Evolutionary conservation across 2,888 invertebrate species (phyloP).

Genomic region (Enchytraeus crypticus): DNA sequence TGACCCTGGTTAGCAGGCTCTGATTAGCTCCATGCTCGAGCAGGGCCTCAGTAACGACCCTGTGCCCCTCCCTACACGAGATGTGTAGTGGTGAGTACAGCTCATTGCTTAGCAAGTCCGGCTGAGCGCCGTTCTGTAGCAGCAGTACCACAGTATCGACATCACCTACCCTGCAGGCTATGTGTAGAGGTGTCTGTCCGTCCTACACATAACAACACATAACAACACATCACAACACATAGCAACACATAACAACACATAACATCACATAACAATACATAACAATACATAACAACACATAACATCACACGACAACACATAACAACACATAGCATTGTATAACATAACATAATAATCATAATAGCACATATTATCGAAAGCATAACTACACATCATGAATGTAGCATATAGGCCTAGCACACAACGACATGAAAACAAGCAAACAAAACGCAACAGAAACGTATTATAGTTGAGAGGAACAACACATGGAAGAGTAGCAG

Average conservation of each 20-base stretch:
- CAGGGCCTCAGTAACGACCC: slow-evolving; percentile 89
- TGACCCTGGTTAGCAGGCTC: slow-evolving; percentile 77
- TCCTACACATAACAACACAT: too few species aligned
- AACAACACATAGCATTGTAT: too few species aligned
- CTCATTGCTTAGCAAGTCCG: slow-evolving; percentile 62
- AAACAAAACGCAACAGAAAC: not conserved
- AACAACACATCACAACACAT: too few species aligned
- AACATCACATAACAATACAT: too few species aligned
- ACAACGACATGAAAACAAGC: not conserved
- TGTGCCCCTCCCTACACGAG: slow-evolving; percentile 58
- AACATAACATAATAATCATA: not conserved
- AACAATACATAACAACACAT: too few species aligned
- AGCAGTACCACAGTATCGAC: slow-evolving; percentile 2
- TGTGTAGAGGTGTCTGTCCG: slow-evolving; percentile 13
- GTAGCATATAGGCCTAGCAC: not conserved
- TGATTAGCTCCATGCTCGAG: slow-evolving; percentile 87
- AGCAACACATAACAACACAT: too few species aligned
- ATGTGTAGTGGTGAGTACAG: slow-evolving; percentile 15
- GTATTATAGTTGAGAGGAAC: not conserved
- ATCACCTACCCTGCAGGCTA: slow-evolving; percentile 11
- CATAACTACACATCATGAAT: not conserved
- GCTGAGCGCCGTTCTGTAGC: slow-evolving; percentile 9
- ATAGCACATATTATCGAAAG: too few species aligned
- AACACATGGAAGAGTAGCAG: not conserved
- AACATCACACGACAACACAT: too few species aligned